Evolutionary conservation across 1,140 invertebrate genomes (phyloP).

Genomic region (Pissodes strobi): DNA sequence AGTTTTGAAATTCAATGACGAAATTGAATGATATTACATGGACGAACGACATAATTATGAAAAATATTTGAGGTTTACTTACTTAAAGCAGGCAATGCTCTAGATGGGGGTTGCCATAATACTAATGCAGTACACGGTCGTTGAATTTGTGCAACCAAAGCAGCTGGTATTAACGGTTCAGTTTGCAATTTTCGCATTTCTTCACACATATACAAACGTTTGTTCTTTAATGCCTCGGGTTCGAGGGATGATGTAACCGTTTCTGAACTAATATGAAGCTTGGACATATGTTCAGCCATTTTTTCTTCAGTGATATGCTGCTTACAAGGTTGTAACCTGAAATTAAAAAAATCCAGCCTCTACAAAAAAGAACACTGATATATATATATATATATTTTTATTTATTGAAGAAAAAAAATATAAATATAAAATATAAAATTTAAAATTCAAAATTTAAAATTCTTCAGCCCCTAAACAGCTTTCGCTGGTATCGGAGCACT

Average conservation of each 20-base stretch:
- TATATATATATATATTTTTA: too few species aligned
- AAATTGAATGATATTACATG: too few species aligned
- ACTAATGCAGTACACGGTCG: constrained; percentile 76
- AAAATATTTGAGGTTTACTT: too few species aligned
- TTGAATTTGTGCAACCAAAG: constrained; percentile 65
- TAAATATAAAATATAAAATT: too few species aligned
- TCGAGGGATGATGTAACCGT: constrained; percentile 44
- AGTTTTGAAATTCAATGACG: too few species aligned
- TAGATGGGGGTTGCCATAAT: constrained; percentile 70
- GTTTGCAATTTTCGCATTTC: constrained; percentile 68
- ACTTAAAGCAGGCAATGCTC: constrained; percentile 25
- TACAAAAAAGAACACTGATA: too few species aligned
- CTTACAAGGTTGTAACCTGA: constrained; percentile 61
- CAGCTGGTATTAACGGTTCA: constrained; percentile 61
- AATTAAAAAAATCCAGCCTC: constrained; percentile 28
- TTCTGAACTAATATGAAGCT: constrained; percentile 67
- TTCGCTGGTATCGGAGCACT: too few species aligned
- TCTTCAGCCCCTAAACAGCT: too few species aligned
- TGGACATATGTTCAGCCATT: constrained; percentile 75
- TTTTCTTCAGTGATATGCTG: constrained; percentile 80
- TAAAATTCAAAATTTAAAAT: too few species aligned
- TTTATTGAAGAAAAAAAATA: too few species aligned
- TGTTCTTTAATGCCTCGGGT: constrained; percentile 40
- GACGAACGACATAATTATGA: too few species aligned
- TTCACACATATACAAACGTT: constrained; percentile 62